Evolutionary conservation across 1,140 invertebrate species (phyloP), one percentile per base, ranked within the genome.

Genomic region (Aphidius gifuensis): DNA sequence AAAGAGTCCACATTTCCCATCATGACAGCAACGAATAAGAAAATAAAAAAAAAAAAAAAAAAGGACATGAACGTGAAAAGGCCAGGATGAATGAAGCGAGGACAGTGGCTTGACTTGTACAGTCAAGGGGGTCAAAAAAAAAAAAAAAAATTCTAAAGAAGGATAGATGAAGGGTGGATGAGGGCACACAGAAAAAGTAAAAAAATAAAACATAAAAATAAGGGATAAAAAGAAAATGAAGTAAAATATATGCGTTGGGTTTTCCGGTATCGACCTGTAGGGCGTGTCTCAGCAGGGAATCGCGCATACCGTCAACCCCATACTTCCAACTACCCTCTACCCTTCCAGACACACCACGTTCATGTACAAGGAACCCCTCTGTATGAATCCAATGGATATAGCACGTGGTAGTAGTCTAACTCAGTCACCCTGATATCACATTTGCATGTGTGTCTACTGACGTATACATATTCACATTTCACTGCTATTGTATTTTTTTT

Each of bases 201-300:
- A 32, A 32, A 3, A 32, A 32, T 1, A 32, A 32, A 32, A 32
- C 1, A 32, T 4, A 32, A 4, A 7, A 45, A 16, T 38, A 45
- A 38, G 21, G 45, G 23, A 9, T 16, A 54, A 49, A 54, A 39
- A 62, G 56, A 46, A 58, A 58, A 58, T 32, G 21, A 58, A 56
- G 38, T 63, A 54, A 62, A 54, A 65, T 63, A 65, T 67, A 69
- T 73, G 70, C 68, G 68, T 70, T 69, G 69, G 68, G 23, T 32
- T 32, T 74, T 74, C 67, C 67, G 66, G 69, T 74, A 74, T 74
- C 70, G 72, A 74, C 70, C 69, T 72, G 65, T 60, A 70, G 72
- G 72, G 72, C 70, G 72, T 74, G 72, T 74, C 70, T 69, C 70
- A 61, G 51, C 57, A 63, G 72, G 70, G 69, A 69, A 70, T 70